Percentiles rank a stretch among this genome's conserved stretches.
These are phyloP conservation scores for Drosophila navojoa DNA, from an alignment of 1,140 invertebrate genomes.

Conservation along the genomic window DNA sequence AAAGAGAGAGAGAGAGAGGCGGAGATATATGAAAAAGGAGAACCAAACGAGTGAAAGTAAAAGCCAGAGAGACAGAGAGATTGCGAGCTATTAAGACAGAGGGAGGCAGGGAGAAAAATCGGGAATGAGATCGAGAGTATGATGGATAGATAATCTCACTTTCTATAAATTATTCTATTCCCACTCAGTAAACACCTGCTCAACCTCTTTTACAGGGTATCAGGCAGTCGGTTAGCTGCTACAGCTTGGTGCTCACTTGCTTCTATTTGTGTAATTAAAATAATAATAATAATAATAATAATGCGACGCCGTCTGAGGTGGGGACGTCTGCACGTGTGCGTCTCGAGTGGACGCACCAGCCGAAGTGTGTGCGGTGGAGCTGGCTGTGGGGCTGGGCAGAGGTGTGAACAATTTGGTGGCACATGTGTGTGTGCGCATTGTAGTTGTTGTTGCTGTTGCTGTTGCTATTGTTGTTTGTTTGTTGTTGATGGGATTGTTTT, in stretches of 20 bases:
- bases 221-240: not conserved
- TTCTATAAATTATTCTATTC: too few relatives aligned
- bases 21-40: too few relatives aligned
- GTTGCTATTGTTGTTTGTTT: conserved; percentile 41
- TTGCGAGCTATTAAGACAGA: too few relatives aligned
- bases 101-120: not conserved
- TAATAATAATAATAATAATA: conserved; percentile 69
- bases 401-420: conserved; percentile 74
- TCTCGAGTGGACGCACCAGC: conserved; percentile 66
- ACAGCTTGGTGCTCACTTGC: not conserved
- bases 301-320: conserved; percentile 42
- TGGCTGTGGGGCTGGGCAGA: conserved; percentile 25
- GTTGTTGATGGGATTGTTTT: conserved; percentile 36
- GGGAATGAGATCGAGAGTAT: too few relatives aligned
- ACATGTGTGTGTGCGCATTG: conserved; percentile 57
- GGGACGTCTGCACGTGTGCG: conserved; percentile 46
- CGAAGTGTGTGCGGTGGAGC: conserved; percentile 13
- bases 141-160: too few relatives aligned
- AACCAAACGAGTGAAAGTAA: too few relatives aligned
- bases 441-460: conserved; percentile 40
- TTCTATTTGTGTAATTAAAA: conserved; percentile 76
- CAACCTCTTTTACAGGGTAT: not conserved
- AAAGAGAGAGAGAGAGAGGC: too few relatives aligned
- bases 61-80: too few relatives aligned
- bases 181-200: too few relatives aligned